These are phyloP conservation scores for Sitta carolinensis DNA, from an alignment of 2,797 vertebrate species.

Conservation along the genomic window DNA sequence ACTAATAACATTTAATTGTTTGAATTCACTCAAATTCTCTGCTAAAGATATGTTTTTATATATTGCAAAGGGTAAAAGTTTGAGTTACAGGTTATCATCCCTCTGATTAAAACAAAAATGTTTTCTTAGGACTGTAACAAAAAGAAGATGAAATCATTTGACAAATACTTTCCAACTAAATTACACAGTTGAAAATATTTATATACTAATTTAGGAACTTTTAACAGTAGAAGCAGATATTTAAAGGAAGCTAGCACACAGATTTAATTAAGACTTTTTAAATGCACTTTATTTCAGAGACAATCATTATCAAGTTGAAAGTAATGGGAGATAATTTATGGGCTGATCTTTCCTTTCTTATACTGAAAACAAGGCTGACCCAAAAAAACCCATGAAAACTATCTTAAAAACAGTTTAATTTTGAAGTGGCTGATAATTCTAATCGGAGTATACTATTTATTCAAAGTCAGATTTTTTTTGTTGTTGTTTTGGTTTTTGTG, in stretches of 20 bases:
- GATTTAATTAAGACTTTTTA: neutral
- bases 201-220: neutral
- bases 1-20: neutral
- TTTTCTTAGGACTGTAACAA: neutral
- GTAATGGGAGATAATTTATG: neutral
- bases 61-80: neutral
- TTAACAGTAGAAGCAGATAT: neutral
- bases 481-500: neutral
- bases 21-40: neutral
- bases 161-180: neutral
- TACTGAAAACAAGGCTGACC: neutral
- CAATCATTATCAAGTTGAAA: neutral
- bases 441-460: neutral
- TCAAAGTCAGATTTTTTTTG: neutral
- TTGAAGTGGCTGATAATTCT: neutral
- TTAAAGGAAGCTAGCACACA: neutral
- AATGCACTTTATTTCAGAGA: neutral
- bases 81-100: neutral
- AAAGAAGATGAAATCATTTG: neutral
- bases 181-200: neutral
- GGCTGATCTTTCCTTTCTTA: neutral
- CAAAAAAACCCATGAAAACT: rapidly evolving
- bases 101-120: neutral
- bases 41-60: neutral
- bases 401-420: neutral